Evolutionary conservation across 1,140 invertebrate genomes (phyloP).

Genomic region (Papilio machaon): DNA sequence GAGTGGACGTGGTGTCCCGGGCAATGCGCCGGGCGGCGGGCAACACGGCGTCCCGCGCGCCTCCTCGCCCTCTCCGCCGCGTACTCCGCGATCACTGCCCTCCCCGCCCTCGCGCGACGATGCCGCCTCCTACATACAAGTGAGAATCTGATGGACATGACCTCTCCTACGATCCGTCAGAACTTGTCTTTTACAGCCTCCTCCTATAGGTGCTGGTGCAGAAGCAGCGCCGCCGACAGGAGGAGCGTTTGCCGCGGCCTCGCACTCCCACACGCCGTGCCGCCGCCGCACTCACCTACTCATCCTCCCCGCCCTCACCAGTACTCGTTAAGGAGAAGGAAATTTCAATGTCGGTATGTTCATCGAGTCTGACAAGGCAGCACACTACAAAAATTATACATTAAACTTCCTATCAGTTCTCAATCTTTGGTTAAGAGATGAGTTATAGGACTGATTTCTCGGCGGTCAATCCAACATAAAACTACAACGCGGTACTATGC

Average conservation of each 20-base stretch:
- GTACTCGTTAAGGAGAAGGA: not conserved
- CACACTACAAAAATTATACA: not conserved
- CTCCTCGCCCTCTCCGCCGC: slow-evolving; percentile 20
- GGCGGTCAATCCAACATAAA: not conserved
- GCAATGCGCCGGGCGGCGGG: not conserved
- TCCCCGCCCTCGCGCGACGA: slow-evolving; percentile 37
- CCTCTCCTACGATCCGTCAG: not conserved
- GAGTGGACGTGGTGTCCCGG: not conserved
- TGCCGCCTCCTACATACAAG: slow-evolving; percentile 44
- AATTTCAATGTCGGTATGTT: not conserved
- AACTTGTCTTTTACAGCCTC: slow-evolving; percentile 4
- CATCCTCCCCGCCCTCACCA: not conserved
- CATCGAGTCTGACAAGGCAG: not conserved
- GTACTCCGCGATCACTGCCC: not conserved
- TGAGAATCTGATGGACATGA: not conserved
- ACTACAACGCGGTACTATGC: too few relatives aligned
- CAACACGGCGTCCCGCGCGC: not conserved
- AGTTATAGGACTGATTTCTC: not conserved
- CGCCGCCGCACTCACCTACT: too few relatives aligned
- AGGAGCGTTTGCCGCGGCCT: slow-evolving; percentile 38
- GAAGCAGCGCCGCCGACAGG: slow-evolving; percentile 37
- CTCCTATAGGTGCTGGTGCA: slow-evolving; percentile 43
- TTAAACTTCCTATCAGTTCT: too few relatives aligned
- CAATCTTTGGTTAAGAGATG: too few relatives aligned
- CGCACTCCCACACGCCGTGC: slow-evolving; percentile 27